phyloP scores from a whole-genome alignment of 2,797 vertebrate genomes.

The Oryzias sinensis region DNA sequence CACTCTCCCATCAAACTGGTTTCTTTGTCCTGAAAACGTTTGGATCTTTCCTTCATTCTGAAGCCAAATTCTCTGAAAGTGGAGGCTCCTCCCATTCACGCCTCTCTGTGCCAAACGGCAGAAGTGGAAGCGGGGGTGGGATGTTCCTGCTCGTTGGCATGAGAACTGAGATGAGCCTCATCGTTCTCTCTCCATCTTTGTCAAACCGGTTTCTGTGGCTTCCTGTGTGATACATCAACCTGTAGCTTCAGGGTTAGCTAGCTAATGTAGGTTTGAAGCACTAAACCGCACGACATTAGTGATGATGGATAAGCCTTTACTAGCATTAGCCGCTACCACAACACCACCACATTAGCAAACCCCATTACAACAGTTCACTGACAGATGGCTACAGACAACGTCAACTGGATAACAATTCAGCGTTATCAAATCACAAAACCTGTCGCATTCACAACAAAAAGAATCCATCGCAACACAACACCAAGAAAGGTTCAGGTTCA shows the following conservation, averaged over 20 bases:
- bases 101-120: too few species aligned
- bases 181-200: too few species aligned
- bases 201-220: neutral
- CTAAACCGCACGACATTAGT: constrained; percentile 16
- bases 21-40: too few species aligned
- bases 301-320: constrained; percentile 8
- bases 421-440: constrained; percentile 16
- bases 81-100: too few species aligned
- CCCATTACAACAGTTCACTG: constrained; percentile 15
- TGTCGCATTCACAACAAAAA: constrained; percentile 8
- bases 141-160: too few species aligned
- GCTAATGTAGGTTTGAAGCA: neutral
- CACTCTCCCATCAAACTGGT: too few species aligned
- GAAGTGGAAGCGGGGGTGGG: too few species aligned
- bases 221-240: neutral
- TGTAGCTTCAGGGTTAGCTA: neutral
- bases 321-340: constrained; percentile 33
- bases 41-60: too few species aligned
- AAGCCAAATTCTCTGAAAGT: too few species aligned
- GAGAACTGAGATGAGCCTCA: too few species aligned
- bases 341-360: constrained; percentile 20
- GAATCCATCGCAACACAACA: constrained; percentile 19
- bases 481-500: constrained; percentile 12
- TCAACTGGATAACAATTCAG: constrained; percentile 25
- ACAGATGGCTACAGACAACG: constrained; percentile 12